Evolutionary conservation across 2,888 invertebrate genomes (phyloP), one percentile per base, ranked within the genome.

Genomic region (Listrodromus nycthemerus): DNA sequence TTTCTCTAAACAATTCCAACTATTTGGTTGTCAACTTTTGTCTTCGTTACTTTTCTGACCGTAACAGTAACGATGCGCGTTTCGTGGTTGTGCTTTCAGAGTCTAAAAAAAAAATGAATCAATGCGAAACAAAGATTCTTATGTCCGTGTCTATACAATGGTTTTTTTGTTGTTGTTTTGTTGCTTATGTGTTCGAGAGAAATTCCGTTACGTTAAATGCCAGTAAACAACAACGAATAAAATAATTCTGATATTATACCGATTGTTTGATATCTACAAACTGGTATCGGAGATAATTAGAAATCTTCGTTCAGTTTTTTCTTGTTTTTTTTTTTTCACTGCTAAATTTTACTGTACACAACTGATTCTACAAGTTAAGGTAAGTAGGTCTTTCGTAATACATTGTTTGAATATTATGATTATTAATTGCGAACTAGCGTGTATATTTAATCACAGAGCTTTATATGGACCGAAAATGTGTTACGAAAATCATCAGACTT

Each of bases 341-440:
- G 82, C 84, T 83, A 86, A 86, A 83, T 86, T 86, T 87, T 84
- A 88, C 88, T 89, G 89, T 89, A 89, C 88, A 89, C 87, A 88
- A 89, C 88, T 88, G 86, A 87, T 87, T 88, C 89, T 89, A 89
- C 85, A 82, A 86, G 83, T 87, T 61, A 86, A 37, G 52, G 66
- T 80, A 79, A 79, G 79, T 80, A 80, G 71, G 65, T 73, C 66
- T 70, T 67, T 82, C 76, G 55, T 80, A 77, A 84, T 86, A 84
- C 80, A 82, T 85, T 79, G 80, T 83, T 75, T 61, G 80, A 66
- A 80, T 80, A 80, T 80, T 50, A 80, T 73, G 73, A 80, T 80
- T 73, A 83, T 83, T 80, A 85, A 82, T 86, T 37, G 79, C 80
- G 16, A 84, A 85, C 80, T 83, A 85, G 80, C 82, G 80, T 85